Evolutionary conservation across 2,797 vertebrate species (phyloP).

Genomic region (Notolepis coatsorum): DNA sequence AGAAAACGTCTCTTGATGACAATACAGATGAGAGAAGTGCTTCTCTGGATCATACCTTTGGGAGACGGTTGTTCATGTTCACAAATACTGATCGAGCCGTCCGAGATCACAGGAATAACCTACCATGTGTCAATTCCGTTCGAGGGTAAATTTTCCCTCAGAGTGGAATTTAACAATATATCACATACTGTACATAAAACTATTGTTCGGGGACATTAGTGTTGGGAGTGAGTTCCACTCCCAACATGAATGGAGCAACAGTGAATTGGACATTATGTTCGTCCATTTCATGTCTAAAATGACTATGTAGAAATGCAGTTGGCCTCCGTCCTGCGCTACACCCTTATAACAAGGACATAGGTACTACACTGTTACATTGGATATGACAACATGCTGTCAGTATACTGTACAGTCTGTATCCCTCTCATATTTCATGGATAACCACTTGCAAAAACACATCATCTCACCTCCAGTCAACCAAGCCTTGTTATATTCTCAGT

Average conservation of each 20-base stretch:
- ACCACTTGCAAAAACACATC: conserved; percentile 47
- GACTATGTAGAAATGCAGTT: too few species aligned
- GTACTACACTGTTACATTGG: conserved; percentile 50
- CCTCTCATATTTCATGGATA: conserved; percentile 17
- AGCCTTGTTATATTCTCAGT: conserved; percentile 36
- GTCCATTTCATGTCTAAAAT: conserved; percentile 17
- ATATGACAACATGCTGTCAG: conserved; percentile 26
- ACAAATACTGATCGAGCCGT: neutral
- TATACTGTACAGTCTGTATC: conserved; percentile 30
- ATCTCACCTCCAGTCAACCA: conserved; percentile 46
- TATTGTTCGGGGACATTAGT: neutral
- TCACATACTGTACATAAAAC: conserved; percentile 8
- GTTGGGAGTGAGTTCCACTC: neutral
- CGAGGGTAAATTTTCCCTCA: conserved; percentile 18
- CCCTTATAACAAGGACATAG: conserved; percentile 18
- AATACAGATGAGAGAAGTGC: conserved; percentile 19
- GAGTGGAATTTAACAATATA: conserved; percentile 14
- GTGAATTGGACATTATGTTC: too few species aligned
- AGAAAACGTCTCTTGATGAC: neutral
- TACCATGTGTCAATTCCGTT: too few species aligned
- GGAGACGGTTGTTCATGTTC: neutral
- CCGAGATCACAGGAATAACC: conserved; percentile 9
- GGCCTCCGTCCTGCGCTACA: conserved; percentile 13
- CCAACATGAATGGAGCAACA: too few species aligned
- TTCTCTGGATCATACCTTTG: neutral